Conservation (phyloP, 2,888 invertebrate genomes). For the Sturmia bella region DNA sequence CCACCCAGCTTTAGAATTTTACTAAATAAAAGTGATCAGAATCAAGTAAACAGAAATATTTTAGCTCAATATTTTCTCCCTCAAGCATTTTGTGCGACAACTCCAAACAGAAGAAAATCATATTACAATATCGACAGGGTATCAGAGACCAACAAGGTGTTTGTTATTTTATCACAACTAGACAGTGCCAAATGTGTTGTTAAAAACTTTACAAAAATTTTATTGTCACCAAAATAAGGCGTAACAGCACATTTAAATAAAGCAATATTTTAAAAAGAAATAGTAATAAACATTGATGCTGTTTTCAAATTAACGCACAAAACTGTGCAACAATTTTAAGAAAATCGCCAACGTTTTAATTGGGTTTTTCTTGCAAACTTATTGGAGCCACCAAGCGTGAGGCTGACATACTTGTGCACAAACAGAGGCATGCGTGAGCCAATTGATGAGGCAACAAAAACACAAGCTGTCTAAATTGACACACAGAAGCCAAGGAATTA, state of each 20-base stretch:
- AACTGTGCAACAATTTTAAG: conserved; percentile 40
- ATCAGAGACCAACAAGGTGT: too few species aligned
- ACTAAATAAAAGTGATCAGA: too few species aligned
- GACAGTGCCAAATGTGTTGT: background rate
- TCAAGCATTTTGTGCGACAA: too few species aligned
- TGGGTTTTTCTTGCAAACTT: background rate
- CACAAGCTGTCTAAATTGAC: background rate
- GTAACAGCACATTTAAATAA: background rate
- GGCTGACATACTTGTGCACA: background rate
- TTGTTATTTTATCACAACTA: too few species aligned
- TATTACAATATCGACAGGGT: too few species aligned
- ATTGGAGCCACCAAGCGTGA: background rate
- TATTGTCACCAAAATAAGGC: conserved; percentile 23
- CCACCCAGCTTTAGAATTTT: too few species aligned
- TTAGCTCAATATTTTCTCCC: too few species aligned
- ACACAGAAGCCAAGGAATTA: too few species aligned
- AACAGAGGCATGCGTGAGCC: background rate
- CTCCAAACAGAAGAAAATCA: too few species aligned
- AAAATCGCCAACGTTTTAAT: conserved; percentile 24
- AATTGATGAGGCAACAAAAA: conserved; percentile 1
- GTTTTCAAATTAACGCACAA: conserved; percentile 50
- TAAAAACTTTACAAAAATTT: background rate
- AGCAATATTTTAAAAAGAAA: conserved; percentile 11
- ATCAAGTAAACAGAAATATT: too few species aligned
- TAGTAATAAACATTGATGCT: conserved; percentile 35